Evolutionary conservation across 2,797 vertebrate genomes (phyloP).

Genomic region (Iguana delicatissima): DNA sequence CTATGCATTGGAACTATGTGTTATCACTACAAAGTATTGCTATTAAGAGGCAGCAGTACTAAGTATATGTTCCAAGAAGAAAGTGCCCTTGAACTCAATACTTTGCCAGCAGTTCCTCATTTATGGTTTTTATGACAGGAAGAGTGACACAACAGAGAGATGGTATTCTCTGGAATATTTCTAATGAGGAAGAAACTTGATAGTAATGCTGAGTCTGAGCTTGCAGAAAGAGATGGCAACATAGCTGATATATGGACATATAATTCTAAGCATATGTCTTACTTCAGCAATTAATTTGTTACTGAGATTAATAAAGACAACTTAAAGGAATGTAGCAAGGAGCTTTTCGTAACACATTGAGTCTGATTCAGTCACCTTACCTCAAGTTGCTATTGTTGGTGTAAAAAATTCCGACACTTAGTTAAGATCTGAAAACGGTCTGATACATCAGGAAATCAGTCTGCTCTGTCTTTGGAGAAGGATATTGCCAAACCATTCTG

Average conservation of each 20-base stretch:
- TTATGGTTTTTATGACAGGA: fast-evolving
- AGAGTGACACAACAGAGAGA: not conserved
- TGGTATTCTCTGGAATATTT: not conserved
- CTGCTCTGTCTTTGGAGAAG: not conserved
- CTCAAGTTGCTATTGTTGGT: not conserved
- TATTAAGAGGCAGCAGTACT: not conserved
- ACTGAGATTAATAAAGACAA: not conserved
- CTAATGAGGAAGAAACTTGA: fast-evolving
- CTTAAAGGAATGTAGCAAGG: fast-evolving
- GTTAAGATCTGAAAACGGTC: not conserved
- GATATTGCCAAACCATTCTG: not conserved
- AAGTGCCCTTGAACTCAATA: not conserved
- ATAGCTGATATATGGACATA: not conserved
- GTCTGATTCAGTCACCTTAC: not conserved
- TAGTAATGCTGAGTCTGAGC: not conserved
- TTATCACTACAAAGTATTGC: not conserved
- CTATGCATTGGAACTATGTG: not conserved
- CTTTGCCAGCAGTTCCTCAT: fast-evolving
- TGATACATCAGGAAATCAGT: not conserved
- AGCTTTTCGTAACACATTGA: not conserved
- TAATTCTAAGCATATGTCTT: not conserved
- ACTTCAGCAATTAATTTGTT: not conserved
- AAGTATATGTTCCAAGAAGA: not conserved
- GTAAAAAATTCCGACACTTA: not conserved
- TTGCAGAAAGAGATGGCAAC: conserved; percentile 56